Conservation (phyloP, 2,888 invertebrate genomes). For the Penaeus monodon region DNA sequence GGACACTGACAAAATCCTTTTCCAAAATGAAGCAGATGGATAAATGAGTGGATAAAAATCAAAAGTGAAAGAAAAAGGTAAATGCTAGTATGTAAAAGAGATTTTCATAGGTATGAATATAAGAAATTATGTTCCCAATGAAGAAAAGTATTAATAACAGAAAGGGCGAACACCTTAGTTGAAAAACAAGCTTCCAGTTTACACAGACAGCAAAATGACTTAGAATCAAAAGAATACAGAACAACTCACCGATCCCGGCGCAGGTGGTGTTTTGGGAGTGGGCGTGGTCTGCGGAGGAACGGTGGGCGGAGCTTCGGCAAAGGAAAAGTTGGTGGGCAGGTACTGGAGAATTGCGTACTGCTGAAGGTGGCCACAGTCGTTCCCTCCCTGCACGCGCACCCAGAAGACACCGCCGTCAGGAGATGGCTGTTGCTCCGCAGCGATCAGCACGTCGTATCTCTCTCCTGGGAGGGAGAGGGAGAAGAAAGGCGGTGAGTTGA, state of each 20-base stretch:
- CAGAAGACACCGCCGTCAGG: constrained; percentile 69
- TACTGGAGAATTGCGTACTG: constrained; percentile 54
- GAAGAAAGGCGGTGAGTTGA: no score
- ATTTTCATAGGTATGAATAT: no score
- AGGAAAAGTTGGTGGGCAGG: constrained; percentile 35
- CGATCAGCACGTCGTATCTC: constrained; percentile 86
- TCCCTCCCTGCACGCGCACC: constrained; percentile 68
- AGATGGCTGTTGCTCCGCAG: constrained; percentile 76
- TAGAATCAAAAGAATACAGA: neutral
- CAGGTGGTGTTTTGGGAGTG: neutral
- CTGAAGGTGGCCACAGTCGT: constrained; percentile 66
- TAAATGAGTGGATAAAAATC: no score
- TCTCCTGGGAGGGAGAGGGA: constrained; percentile 75
- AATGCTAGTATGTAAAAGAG: no score
- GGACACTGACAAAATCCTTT: neutral
- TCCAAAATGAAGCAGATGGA: neutral
- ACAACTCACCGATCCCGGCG: constrained; percentile 7
- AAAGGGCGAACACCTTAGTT: no score
- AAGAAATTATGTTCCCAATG: no score
- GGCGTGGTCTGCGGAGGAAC: constrained; percentile 6
- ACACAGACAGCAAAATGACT: constrained; percentile 6
- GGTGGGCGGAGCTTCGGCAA: neutral
- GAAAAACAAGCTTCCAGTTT: neutral
- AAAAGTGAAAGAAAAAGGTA: no score
- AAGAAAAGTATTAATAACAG: no score